Percentiles rank a stretch among this genome's conserved stretches.
Evolutionary conservation across 2,888 invertebrate genomes (phyloP).

Genomic region (Rhamphomyia laevipes): DNA sequence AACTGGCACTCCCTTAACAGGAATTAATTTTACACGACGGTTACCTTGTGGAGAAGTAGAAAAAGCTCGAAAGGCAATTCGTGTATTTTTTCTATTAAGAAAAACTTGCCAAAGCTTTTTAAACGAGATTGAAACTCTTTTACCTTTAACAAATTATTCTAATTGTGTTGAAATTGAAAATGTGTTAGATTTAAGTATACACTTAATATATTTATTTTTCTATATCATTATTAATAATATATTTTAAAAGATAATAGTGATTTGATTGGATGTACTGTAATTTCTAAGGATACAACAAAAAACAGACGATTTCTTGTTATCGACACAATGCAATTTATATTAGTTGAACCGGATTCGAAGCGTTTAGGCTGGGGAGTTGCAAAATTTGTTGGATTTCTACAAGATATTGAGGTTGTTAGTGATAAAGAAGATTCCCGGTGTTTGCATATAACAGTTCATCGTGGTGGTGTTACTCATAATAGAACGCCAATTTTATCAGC

Average conservation of each 20-base stretch:
- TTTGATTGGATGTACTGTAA: conserved; percentile 89
- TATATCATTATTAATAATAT: background rate
- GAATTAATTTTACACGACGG: conserved; percentile 85
- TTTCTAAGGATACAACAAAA: conserved; percentile 79
- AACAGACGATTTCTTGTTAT: conserved; percentile 92
- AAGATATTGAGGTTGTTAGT: conserved; percentile 91
- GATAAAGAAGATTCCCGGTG: conserved; percentile 96
- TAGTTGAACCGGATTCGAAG: conserved; percentile 94
- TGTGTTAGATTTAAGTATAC: conserved; percentile 84
- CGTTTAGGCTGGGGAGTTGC: conserved; percentile 96
- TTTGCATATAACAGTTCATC: conserved; percentile 85
- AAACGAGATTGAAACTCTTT: conserved; percentile 69
- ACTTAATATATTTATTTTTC: background rate
- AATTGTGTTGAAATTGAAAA: conserved; percentile 88
- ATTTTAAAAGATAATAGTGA: conserved; percentile 81
- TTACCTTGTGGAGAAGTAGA: conserved; percentile 94
- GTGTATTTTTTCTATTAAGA: conserved; percentile 83
- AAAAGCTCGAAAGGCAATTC: conserved; percentile 75
- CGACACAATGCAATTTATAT: conserved; percentile 85
- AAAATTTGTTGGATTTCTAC: conserved; percentile 86
- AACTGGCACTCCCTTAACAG: conserved; percentile 90
- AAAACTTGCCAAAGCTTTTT: conserved; percentile 68
- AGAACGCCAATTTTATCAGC: conserved; percentile 73
- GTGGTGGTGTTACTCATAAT: conserved; percentile 54
- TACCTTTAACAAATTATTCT: conserved; percentile 80